Evolutionary conservation across 2,113 vertebrate species (phyloP).

Genomic region (Xiphias gladius): DNA sequence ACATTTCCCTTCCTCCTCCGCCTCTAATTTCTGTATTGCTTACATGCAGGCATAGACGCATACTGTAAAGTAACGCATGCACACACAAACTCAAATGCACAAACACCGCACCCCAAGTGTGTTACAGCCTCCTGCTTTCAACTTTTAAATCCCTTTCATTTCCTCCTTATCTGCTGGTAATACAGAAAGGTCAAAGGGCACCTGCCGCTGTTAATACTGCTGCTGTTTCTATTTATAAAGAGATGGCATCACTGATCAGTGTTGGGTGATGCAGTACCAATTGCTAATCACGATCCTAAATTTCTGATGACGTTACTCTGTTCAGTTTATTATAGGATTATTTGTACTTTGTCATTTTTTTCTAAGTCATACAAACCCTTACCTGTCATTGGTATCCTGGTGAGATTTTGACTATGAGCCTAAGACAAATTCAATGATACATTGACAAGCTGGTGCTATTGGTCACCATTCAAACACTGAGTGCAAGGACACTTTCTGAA

Average conservation of each 20-base stretch:
- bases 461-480: conserved; percentile 29
- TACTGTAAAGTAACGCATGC: conserved; percentile 19
- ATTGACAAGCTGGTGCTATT: conserved; percentile 9
- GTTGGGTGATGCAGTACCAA: not conserved
- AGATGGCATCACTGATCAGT: conserved; percentile 3
- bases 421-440: not conserved
- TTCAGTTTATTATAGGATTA: not conserved
- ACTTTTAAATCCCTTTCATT: conserved; percentile 42
- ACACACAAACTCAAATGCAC: conserved; percentile 17
- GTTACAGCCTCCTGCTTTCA: conserved; percentile 26
- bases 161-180: conserved; percentile 22
- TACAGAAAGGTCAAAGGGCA: conserved; percentile 45
- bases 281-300: not conserved
- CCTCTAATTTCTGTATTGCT: conserved; percentile 12
- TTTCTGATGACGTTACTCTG: not conserved
- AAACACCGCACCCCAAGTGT: conserved; percentile 34
- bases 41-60: not conserved
- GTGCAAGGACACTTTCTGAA: not conserved
- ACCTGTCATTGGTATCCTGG: conserved; percentile 5
- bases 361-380: not conserved
- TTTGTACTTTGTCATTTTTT: not conserved
- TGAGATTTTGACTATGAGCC: not conserved
- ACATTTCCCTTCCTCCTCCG: not conserved
- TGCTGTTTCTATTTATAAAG: conserved; percentile 3
- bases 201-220: not conserved